Evolutionary conservation across 2,113 vertebrate species (phyloP), one percentile per base, ranked within the genome.

Genomic region (Oncorhynchus mykiss): DNA sequence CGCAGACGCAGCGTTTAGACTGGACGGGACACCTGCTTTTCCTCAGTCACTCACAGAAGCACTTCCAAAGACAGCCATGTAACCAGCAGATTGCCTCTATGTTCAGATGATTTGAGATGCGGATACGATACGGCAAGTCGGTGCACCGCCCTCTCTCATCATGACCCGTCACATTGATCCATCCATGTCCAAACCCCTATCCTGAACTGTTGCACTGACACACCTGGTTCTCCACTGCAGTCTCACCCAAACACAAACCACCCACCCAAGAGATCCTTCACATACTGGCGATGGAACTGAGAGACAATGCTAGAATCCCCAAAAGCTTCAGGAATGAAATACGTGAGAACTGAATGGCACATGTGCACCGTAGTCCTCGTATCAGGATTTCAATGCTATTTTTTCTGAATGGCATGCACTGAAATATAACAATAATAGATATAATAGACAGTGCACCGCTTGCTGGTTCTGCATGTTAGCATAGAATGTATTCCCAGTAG

Each of bases 291-390:
- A 45, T 72, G 6, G 72, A 88, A 54, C 84, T 80, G 83, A 89
- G 83, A 88, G 88, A 80, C 78, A 18, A 85, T 77, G 78, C 83
- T 45, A 66, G 78, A 22, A 25, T 67, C 8, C 39, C 25, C 25
- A 34, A 51, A 51, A 31, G 72, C 77, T 57, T 70, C 45, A 20
- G 7, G 12, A 85, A 72, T 68, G 70, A 81, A 20, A 72, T 67
- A 27, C 20, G 64, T 65, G 73, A 83, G 74, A 84, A 82, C 81
- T 31, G 71, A 87, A 84, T 73, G 77, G 83, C 87, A 91, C 91
- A 83, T 7, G 88, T 81, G 90, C 90, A 92, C 91, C 90, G 92
- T 92, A 91, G 70, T 82, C 69, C 72, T 78, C 18, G 62, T 82
- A 71, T 76, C 62, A 39, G 82, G 83, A 88, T 82, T 80, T 88